Base-by-base conservation (phyloP, 2,888 invertebrate species). In the Eristalis arbustorum region DNA sequence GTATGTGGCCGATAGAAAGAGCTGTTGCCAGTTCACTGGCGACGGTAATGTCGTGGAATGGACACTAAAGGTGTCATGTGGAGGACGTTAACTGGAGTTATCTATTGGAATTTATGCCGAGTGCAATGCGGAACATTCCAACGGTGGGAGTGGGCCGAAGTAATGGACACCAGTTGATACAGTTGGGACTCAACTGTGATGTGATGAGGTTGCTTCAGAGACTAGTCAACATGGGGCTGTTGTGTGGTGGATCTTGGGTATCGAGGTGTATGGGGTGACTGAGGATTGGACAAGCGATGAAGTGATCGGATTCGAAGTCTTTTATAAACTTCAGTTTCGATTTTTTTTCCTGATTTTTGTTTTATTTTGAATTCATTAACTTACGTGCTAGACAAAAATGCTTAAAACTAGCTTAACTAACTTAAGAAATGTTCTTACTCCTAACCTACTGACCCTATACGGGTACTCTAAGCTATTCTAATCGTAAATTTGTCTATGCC, bases 61-160 rank as follows among this genome's bases (percentile, higher is more conserved):
- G 84, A 23, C 64, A 63, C 34, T 81, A 77, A 76, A 77, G 68
- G 84, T 85, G 84, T 85, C 84, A 85, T 69, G 68, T 77, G 73
- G 76, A 68, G 68, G 31, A 40, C 57, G 56, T 74, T 81, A 77
- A 76, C 61, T 76, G 81, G 56, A 69, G 67, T 64, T 64, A 59
- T 59, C 59, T 59, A 13, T 11, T 59, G 59, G 5, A 25, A 23
- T 59, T 59, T 59, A 28, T 13, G 25, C 3, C 14, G 1, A 31
- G 31, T 31, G 31, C 31, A 59, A 22, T 23, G 57, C 57, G 23
- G 57, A 1, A 57, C 23, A 23, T 57, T 57, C 22, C 23, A 23
- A 13, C 23, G 23, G 56, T n/a, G 56, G 56, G 56, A 22, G 22
- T 18, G 22, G 18, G 56, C 56, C 23, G 5, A 1, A 59, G 13